phyloP scores from a whole-genome alignment of 2,888 invertebrate genomes.

The Fragum sueziense region DNA sequence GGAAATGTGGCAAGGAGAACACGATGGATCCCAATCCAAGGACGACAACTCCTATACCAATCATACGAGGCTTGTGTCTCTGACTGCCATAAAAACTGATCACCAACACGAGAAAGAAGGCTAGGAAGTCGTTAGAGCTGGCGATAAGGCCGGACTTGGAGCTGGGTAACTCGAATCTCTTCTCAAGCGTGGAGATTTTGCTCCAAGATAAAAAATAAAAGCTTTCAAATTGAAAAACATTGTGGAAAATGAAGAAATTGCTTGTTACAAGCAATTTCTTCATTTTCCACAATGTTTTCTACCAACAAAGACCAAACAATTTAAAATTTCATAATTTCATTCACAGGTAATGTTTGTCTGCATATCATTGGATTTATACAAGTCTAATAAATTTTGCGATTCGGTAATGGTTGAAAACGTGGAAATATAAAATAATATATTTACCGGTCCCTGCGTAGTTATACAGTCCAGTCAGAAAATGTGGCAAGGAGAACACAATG shows the following conservation, averaged over 20 bases:
- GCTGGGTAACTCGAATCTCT: slow-evolving; percentile 63
- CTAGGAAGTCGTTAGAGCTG: slow-evolving; percentile 67
- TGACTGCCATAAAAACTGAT: slow-evolving; percentile 66
- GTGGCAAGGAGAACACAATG: slow-evolving; percentile 62
- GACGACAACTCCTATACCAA: slow-evolving; percentile 61
- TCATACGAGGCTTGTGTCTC: slow-evolving; percentile 63
- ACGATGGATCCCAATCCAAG: slow-evolving; percentile 65
- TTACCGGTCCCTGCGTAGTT: slow-evolving; percentile 49
- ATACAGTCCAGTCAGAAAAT: slow-evolving; percentile 59
- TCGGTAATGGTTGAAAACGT: too few species aligned
- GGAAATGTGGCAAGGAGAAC: slow-evolving; percentile 63
- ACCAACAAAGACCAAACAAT: too few species aligned
- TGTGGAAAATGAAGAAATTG: too few species aligned
- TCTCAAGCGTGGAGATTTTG: slow-evolving; percentile 65
- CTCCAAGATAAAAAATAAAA: too few species aligned
- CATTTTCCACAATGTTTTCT: too few species aligned
- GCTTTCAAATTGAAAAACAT: too few species aligned
- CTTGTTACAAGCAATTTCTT: too few species aligned
- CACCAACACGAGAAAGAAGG: slow-evolving; percentile 60
- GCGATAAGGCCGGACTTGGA: slow-evolving; percentile 65
- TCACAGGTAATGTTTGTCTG: too few species aligned
- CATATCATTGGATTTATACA: too few species aligned
- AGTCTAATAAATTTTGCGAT: too few species aligned
- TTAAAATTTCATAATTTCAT: too few species aligned
- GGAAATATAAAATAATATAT: too few species aligned